Conservation (phyloP, 1,140 invertebrate species). For the Trichonephila clavipes region DNA sequence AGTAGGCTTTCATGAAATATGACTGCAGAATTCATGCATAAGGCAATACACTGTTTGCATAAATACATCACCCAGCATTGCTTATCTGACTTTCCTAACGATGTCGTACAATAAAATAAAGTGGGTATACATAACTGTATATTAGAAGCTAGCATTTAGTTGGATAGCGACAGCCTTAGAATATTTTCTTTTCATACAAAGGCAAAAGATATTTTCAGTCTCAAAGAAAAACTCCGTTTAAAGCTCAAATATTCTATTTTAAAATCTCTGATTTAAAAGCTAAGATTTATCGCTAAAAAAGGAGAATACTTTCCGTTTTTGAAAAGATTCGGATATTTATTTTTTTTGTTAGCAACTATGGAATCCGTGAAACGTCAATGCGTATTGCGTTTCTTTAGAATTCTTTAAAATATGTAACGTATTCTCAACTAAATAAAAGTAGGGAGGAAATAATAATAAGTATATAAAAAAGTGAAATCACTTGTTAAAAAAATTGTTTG, state of each 20-base stretch:
- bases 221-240: not conserved
- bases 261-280: not conserved
- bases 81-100: not conserved
- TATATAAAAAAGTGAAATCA: not conserved
- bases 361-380: not conserved
- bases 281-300: not conserved
- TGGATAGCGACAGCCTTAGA: not conserved
- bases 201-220: not conserved
- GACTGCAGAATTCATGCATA: no score
- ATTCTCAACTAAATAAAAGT: not conserved
- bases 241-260: constrained; percentile 27
- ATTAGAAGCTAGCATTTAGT: constrained; percentile 5
- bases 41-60: no score
- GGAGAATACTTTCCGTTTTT: not conserved
- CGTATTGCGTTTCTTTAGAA: not conserved
- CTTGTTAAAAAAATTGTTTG: not conserved
- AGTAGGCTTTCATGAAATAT: no score
- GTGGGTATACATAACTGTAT: not conserved
- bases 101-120: constrained; percentile 18
- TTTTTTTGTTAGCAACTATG: not conserved
- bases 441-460: not conserved
- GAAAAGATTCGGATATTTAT: constrained; percentile 1
- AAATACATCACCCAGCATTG: no score
- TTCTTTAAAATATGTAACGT: not conserved
- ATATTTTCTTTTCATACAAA: not conserved